Evolutionary conservation across 2,113 vertebrate genomes (phyloP).

Genomic region (Paramormyrops kingsleyae): DNA sequence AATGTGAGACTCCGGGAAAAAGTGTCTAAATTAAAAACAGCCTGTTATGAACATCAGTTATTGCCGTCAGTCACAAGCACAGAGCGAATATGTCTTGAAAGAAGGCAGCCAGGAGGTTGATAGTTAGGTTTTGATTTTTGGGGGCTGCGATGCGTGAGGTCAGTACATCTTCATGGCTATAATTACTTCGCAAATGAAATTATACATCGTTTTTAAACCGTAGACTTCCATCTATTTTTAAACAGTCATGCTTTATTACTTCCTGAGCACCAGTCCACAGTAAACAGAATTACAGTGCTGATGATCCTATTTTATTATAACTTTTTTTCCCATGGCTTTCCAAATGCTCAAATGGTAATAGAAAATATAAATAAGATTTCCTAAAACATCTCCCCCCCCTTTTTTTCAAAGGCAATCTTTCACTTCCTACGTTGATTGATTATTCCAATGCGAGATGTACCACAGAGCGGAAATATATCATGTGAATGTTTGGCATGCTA

Average conservation of each 20-base stretch:
- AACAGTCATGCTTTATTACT: conserved; percentile 7
- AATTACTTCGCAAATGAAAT: conserved; percentile 7
- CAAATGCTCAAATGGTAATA: conserved; percentile 20
- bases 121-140: neutral
- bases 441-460: conserved; percentile 30
- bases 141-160: neutral
- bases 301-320: conserved; percentile 9
- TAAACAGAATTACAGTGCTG: neutral
- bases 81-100: neutral
- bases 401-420: conserved; percentile 36
- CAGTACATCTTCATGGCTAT: neutral
- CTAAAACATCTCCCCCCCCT: conserved; percentile 29
- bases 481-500: conserved; percentile 45
- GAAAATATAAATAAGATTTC: conserved; percentile 36
- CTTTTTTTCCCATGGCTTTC: conserved; percentile 7
- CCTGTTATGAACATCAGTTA: neutral
- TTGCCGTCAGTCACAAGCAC: neutral
- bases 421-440: conserved; percentile 42
- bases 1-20: neutral
- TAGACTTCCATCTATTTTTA: conserved; percentile 2
- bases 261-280: neutral
- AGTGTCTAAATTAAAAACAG: neutral
- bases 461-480: conserved; percentile 43
- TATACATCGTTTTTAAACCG: neutral
- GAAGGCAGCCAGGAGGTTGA: neutral